phyloP scores from a whole-genome alignment of 2,113 vertebrate species.

The Atlantisia rogersi region DNA sequence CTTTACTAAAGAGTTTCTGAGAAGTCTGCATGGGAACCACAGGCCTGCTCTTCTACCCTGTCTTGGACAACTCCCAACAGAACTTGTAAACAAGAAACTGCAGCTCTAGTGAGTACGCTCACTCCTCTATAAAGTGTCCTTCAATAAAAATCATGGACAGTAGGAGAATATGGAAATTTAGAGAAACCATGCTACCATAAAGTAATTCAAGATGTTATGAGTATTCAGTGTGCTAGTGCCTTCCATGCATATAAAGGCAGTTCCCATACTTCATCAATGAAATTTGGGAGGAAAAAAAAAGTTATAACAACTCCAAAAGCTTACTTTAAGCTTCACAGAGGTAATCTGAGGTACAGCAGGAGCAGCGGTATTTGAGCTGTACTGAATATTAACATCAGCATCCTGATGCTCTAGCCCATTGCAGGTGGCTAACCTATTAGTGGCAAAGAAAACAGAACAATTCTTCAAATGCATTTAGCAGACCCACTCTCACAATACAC shows the following conservation, averaged over 20 bases:
- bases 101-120: not conserved
- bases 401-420: not conserved
- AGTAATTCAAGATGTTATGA: not conserved
- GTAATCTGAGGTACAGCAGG: not conserved
- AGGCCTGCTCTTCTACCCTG: not conserved
- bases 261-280: not conserved
- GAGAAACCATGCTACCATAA: not conserved
- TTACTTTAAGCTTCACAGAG: not conserved
- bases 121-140: not conserved
- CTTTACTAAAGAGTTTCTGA: not conserved
- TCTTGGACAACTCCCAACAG: not conserved
- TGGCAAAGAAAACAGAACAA: not conserved
- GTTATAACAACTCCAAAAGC: not conserved
- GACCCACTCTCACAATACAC: not conserved
- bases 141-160: not conserved
- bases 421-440: conserved; percentile 7
- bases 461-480: not conserved
- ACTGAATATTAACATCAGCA: not conserved
- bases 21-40: not conserved
- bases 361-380: not conserved
- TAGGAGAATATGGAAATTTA: not conserved
- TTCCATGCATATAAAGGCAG: not conserved
- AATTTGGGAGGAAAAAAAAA: not conserved
- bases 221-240: not conserved
- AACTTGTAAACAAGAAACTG: not conserved